A percentile compares a stretch with the other conserved stretches of the same genome.
Conservation (phyloP, 2,113 vertebrate species). For the Bubalus kerabau region DNA sequence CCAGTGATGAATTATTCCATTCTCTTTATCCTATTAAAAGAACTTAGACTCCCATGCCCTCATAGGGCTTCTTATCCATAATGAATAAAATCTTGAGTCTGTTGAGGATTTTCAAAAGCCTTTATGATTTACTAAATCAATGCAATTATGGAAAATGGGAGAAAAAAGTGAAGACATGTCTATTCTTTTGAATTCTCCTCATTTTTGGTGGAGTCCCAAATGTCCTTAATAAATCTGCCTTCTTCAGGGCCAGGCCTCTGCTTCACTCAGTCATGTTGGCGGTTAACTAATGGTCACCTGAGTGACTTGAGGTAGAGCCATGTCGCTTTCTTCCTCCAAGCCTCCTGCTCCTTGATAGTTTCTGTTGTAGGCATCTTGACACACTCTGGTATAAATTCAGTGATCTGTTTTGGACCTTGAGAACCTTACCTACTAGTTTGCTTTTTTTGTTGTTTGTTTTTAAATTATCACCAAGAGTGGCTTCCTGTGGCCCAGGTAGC, state of each 20-base stretch:
- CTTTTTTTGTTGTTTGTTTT: neutral
- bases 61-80: neutral
- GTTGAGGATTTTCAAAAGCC: conserved; percentile 34
- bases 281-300: neutral
- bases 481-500: neutral
- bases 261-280: neutral
- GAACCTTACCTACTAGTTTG: neutral
- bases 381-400: neutral
- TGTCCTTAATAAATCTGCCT: neutral
- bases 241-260: neutral
- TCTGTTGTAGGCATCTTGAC: neutral
- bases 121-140: conserved; percentile 30
- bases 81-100: neutral
- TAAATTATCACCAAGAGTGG: neutral
- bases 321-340: neutral
- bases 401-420: neutral
- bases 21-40: neutral
- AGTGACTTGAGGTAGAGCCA: neutral
- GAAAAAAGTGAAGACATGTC: neutral
- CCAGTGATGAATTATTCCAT: neutral
- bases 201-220: neutral
- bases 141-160: neutral
- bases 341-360: neutral
- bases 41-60: neutral
- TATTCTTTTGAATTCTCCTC: neutral